Conservation (phyloP, 2,113 vertebrate genomes). For the Phasianus colchicus region DNA sequence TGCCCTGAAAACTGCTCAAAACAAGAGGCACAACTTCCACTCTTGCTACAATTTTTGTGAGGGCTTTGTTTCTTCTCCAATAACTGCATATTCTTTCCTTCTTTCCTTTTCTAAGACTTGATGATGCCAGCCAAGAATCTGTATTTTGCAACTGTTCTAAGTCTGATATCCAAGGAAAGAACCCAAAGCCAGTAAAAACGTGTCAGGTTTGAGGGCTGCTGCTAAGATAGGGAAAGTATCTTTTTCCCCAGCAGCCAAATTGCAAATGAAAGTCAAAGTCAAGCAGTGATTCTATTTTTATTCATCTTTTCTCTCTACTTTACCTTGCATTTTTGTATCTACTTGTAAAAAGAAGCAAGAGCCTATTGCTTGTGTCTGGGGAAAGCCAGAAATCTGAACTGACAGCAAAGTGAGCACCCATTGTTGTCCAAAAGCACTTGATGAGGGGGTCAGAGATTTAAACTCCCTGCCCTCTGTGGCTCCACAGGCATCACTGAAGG, state of each 20-base stretch:
- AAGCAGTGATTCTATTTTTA: slow-evolving; percentile 9
- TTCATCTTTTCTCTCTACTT: not conserved
- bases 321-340: not conserved
- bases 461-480: not conserved
- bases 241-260: not conserved
- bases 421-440: not conserved
- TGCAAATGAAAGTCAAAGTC: not conserved
- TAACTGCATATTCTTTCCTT: not conserved
- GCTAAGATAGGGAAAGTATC: not conserved
- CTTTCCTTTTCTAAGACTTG: not conserved
- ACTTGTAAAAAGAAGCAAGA: not conserved
- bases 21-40: not conserved
- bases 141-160: not conserved
- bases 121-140: not conserved
- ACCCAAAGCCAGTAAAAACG: not conserved
- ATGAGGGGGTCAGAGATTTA: not conserved
- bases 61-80: not conserved
- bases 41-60: not conserved
- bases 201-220: slow-evolving; percentile 7
- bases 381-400: not conserved
- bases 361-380: not conserved
- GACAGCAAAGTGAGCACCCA: not conserved
- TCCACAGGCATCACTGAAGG: not conserved
- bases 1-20: not conserved
- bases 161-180: not conserved